A percentile compares a stretch with the other conserved stretches of the same genome.
These are phyloP conservation scores for Lottia scabra DNA, from an alignment of 2,888 invertebrate genomes.

Conservation along the genomic window DNA sequence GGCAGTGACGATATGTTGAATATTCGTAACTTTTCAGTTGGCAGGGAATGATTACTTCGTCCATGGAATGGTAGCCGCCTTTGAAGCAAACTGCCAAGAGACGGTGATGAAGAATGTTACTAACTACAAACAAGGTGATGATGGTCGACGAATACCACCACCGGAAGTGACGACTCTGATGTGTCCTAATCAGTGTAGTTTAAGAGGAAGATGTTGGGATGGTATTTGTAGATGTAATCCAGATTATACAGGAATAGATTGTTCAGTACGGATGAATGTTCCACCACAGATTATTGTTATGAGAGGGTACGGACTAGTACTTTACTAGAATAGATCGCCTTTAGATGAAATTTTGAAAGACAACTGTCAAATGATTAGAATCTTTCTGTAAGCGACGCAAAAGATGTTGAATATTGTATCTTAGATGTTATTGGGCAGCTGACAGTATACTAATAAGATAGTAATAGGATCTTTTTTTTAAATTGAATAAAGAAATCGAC, in stretches of 20 bases:
- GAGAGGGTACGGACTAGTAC: slow-evolving; percentile 22
- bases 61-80: slow-evolving; percentile 12
- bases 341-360: too few relatives aligned
- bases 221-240: slow-evolving; percentile 26
- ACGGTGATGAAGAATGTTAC: slow-evolving; percentile 21
- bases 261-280: slow-evolving; percentile 19
- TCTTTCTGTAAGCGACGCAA: too few relatives aligned
- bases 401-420: too few relatives aligned
- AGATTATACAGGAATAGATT: slow-evolving; percentile 26
- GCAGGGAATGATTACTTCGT: slow-evolving; percentile 12
- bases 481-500: too few relatives aligned
- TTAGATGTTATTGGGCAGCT: too few relatives aligned
- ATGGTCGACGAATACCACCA: slow-evolving; percentile 26
- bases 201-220: slow-evolving; percentile 20
- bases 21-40: background rate
- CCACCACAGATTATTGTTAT: slow-evolving; percentile 20
- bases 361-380: too few relatives aligned
- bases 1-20: too few relatives aligned
- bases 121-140: slow-evolving; percentile 16
- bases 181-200: slow-evolving; percentile 33
- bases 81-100: slow-evolving; percentile 27
- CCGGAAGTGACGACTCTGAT: slow-evolving; percentile 21
- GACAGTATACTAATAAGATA: too few relatives aligned
- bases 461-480: too few relatives aligned
- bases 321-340: too few relatives aligned